Evolutionary conservation across 2,113 vertebrate genomes (phyloP), one percentile per base, ranked within the genome.

Genomic region (Petrocephalus zakoni): DNA sequence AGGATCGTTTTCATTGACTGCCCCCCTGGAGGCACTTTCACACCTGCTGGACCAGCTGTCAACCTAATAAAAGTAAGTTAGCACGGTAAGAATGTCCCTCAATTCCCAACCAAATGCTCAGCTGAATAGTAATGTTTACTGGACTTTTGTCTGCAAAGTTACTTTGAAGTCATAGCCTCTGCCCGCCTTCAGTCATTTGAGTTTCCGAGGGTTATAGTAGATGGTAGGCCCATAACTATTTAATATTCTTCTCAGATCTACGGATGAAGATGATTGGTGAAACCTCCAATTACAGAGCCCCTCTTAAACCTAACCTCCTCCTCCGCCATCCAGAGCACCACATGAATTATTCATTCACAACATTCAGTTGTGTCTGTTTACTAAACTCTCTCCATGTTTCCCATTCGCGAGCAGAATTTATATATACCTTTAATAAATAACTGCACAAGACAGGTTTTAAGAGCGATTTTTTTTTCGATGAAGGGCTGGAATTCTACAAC

Each of bases 291-390:
- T 91, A 90, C 86, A 52, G 90, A 52, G 61, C 51, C 52, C 55
- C 86, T 75, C 85, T 87, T 89, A 34, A 56, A 85, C 83, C 85
- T 87, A 87, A 25, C 58, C 85, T 9, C 4, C 68, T 21, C 49
- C 42, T 49, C 47, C 2, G 52, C 88, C 42, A 15, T 56, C 49
- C 78, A 88, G 8, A 47, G n/a, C 55, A 51, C 83, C 87, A 88
- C 68, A 89, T 92, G 89, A 90, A 91, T 90, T 92, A 91, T 92
- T 92, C 90, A 92, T 84, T 55, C 34, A 86, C 86, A 64, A 56
- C 68, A 49, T 84, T 85, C 55, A 53, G 34, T 87, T 81, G 64
- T 88, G 47, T 25, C 81, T 89, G 68, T 85, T 52, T 64, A 68
- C 88, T 72, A 85, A 85, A 68, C 53, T 42, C 17, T 85, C 13